phyloP scores from a whole-genome alignment of 2,797 vertebrate species.

The Myiothlypis chrysogaster region DNA sequence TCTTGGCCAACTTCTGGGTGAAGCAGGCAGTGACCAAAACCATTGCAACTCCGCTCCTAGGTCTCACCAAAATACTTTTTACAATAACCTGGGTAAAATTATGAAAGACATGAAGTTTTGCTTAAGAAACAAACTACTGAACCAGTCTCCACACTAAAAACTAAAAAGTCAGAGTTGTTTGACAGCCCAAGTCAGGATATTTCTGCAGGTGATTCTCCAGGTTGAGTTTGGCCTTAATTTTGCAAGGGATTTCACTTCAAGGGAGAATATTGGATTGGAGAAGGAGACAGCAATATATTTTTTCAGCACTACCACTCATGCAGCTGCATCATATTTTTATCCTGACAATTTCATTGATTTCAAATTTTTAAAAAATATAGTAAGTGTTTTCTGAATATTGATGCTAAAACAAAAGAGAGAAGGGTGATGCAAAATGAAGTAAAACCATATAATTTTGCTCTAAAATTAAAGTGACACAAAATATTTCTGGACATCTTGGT shows the following conservation, averaged over 20 bases:
- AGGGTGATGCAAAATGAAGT: neutral
- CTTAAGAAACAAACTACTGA: neutral
- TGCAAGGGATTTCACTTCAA: neutral
- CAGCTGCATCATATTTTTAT: neutral
- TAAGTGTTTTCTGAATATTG: neutral
- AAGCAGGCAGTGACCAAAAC: slow-evolving; percentile 16
- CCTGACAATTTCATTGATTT: neutral
- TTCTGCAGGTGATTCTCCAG: neutral
- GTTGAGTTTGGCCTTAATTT: neutral
- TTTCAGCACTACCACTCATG: neutral
- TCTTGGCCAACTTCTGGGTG: slow-evolving; percentile 9
- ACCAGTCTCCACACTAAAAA: neutral
- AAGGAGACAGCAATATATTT: neutral
- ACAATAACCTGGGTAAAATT: neutral
- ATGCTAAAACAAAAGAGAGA: neutral
- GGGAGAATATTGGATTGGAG: neutral
- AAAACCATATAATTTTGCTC: neutral
- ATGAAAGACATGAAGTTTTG: neutral
- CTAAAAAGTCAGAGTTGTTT: neutral
- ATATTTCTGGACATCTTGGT: neutral
- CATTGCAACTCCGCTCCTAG: neutral
- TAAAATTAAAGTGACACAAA: neutral
- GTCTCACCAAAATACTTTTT: slow-evolving; percentile 12
- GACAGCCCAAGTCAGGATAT: neutral
- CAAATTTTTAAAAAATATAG: neutral